Conservation (phyloP, 2,113 vertebrate species). For the Tyto alba region DNA sequence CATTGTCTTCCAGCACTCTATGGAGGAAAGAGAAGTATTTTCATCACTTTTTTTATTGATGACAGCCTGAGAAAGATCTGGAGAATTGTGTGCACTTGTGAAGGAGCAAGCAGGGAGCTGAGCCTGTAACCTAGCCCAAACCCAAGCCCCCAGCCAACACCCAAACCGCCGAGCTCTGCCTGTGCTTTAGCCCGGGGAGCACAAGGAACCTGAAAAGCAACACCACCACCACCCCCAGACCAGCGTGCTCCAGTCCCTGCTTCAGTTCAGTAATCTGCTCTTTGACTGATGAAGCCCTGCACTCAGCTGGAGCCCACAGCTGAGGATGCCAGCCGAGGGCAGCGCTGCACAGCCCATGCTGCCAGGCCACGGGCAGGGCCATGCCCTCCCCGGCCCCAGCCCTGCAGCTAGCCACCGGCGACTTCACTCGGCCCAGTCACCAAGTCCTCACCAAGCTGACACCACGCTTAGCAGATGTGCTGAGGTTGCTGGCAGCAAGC, state of each 20-base stretch:
- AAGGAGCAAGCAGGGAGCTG: background rate
- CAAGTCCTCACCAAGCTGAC: background rate
- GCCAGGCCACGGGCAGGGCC: background rate
- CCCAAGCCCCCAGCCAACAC: background rate
- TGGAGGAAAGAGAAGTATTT: background rate
- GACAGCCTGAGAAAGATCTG: background rate
- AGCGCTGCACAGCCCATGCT: rapidly evolving
- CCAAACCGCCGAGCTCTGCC: background rate
- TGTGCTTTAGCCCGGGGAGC: background rate
- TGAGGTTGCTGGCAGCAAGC: background rate
- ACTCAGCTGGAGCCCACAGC: background rate
- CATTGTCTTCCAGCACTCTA: rapidly evolving
- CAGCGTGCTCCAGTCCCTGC: background rate
- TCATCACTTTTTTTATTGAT: background rate
- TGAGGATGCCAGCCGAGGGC: background rate
- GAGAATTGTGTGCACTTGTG: background rate
- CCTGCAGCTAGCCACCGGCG: background rate
- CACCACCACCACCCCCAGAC: background rate
- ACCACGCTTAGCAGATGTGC: background rate
- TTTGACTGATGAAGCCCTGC: background rate
- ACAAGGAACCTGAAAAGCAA: background rate
- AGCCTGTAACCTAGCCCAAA: background rate
- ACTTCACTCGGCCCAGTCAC: background rate
- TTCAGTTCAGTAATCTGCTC: background rate
- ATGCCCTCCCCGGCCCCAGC: rapidly evolving